These are phyloP conservation scores for Sympetrum striolatum DNA, from an alignment of 2,888 invertebrate genomes.

Conservation along the genomic window DNA sequence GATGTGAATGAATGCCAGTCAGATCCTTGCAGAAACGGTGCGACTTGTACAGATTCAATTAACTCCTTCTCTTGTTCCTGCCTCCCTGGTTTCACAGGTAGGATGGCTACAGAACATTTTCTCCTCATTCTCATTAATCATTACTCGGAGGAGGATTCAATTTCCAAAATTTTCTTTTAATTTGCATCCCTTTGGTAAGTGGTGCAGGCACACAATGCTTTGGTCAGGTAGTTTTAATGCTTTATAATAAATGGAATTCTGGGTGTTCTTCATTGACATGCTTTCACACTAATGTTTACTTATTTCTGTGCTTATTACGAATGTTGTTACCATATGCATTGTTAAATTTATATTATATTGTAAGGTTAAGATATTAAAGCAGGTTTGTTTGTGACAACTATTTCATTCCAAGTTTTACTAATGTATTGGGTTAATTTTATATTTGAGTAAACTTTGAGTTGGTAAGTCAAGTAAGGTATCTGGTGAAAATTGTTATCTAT, in stretches of 20 bases:
- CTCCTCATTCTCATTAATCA: not conserved
- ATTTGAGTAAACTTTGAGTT: too few species aligned
- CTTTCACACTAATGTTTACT: too few species aligned
- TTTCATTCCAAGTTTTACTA: too few species aligned
- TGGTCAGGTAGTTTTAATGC: not conserved
- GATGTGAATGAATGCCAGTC: slow-evolving; percentile 65
- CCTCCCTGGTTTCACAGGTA: slow-evolving; percentile 66
- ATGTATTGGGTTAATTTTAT: too few species aligned
- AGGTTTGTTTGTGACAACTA: too few species aligned
- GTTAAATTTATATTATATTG: too few species aligned
- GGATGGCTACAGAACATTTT: slow-evolving; percentile 46
- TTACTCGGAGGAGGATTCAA: not conserved
- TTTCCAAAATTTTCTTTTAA: not conserved
- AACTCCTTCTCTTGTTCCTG: slow-evolving; percentile 68
- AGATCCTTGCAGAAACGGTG: slow-evolving; percentile 71
- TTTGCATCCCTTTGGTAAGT: not conserved
- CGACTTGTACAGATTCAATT: slow-evolving; percentile 64
- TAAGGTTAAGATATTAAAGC: too few species aligned
- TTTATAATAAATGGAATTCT: not conserved
- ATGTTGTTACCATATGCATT: too few species aligned
- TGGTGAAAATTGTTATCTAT: too few species aligned
- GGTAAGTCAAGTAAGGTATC: too few species aligned
- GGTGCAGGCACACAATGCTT: slow-evolving; percentile 9
- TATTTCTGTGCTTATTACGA: too few species aligned
- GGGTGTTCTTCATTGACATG: too few species aligned